A percentile compares a stretch with the other conserved stretches of the same genome.
phyloP scores from a whole-genome alignment of 2,888 invertebrate species.

The Pyrrhia umbra region DNA sequence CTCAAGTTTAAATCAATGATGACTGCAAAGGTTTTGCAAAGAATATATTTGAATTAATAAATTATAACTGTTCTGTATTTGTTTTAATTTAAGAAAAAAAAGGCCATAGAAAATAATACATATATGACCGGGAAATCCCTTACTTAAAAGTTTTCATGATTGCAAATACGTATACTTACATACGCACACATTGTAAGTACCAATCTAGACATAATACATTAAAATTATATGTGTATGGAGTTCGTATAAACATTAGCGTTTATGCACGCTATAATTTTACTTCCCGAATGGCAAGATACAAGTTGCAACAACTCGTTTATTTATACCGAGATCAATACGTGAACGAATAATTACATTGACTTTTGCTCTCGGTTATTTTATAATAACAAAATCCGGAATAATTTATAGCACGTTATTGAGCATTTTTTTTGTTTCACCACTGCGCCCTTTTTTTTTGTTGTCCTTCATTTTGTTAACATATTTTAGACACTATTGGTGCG shows the following conservation, averaged over 20 bases:
- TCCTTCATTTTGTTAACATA: not conserved
- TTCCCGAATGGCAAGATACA: conserved; percentile 72
- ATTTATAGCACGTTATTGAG: conserved; percentile 35
- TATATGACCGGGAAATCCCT: not conserved
- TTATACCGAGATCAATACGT: conserved; percentile 70
- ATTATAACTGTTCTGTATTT: no score
- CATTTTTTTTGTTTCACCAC: conserved; percentile 19
- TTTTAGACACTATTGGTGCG: not conserved
- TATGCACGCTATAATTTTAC: conserved; percentile 72
- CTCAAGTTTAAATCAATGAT: not conserved
- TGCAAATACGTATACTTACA: conserved; percentile 7
- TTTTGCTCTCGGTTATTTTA: conserved; percentile 65
- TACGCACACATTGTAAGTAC: conserved; percentile 16
- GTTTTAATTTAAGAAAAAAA: not conserved
- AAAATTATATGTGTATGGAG: conserved; percentile 52
- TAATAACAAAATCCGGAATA: conserved; percentile 48
- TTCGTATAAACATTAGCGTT: conserved; percentile 68
- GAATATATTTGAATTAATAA: not conserved
- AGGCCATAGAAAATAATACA: not conserved
- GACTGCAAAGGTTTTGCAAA: not conserved
- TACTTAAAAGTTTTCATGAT: conserved; percentile 12
- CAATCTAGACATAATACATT: conserved; percentile 42
- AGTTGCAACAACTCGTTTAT: conserved; percentile 67
- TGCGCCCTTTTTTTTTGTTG: not conserved
- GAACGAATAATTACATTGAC: conserved; percentile 72